These are phyloP conservation scores for Pseudochromis fuscus DNA, from an alignment of 2,797 vertebrate genomes.

Conservation along the genomic window DNA sequence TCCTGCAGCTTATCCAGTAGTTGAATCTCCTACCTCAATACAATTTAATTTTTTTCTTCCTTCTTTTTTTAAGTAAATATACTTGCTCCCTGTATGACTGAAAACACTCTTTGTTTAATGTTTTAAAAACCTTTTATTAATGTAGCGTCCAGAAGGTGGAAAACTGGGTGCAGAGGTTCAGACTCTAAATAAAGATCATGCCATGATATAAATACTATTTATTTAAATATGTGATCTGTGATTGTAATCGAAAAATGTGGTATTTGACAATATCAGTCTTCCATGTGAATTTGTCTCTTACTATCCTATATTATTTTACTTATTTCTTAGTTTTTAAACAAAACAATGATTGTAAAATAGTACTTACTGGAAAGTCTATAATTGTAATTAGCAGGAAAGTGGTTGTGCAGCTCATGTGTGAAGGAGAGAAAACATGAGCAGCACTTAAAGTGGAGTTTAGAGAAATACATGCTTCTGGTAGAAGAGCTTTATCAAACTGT, in stretches of 20 bases:
- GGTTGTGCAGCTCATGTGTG: conserved; percentile 14
- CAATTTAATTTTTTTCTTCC: conserved; percentile 4
- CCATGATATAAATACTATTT: conserved; percentile 29
- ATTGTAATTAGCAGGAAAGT: conserved; percentile 17
- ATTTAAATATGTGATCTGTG: conserved; percentile 21
- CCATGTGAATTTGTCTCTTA: conserved; percentile 4
- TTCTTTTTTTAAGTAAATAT: conserved; percentile 6
- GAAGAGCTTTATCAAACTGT: conserved; percentile 29
- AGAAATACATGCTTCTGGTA: conserved; percentile 31
- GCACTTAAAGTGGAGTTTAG: conserved; percentile 13
- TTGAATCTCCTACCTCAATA: conserved; percentile 47
- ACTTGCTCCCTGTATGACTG: neutral
- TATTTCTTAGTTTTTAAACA: conserved; percentile 21
- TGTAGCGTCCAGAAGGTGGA: conserved; percentile 1
- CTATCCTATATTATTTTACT: neutral
- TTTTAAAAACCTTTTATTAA: neutral
- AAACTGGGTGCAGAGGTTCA: neutral
- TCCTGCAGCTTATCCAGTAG: neutral
- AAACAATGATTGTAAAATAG: conserved; percentile 6
- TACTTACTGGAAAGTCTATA: conserved; percentile 24
- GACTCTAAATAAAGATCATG: conserved; percentile 2
- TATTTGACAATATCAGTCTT: conserved; percentile 34
- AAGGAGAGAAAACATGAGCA: conserved; percentile 8
- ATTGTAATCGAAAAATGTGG: conserved; percentile 27
- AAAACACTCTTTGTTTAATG: conserved; percentile 1